Conservation (phyloP, 2,113 vertebrate species). For the Rhombomys opimus region DNA sequence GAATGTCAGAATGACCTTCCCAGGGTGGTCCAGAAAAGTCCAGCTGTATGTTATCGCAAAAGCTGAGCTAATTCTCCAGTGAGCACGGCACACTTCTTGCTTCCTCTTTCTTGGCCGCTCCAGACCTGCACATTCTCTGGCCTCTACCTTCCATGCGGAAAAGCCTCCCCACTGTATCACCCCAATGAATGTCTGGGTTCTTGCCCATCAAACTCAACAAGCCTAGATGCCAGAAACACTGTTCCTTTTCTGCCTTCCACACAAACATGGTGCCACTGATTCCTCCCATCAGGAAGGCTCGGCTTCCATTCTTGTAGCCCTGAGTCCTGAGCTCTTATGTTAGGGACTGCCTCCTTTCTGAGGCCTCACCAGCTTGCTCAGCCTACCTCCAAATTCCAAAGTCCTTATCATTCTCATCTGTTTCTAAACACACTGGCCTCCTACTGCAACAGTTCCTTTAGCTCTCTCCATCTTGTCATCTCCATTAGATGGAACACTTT, state of each 20-base stretch:
- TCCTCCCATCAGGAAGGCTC: not conserved
- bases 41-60: not conserved
- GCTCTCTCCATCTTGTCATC: not conserved
- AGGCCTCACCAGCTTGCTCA: not conserved
- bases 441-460: not conserved
- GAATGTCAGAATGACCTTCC: too few relatives aligned
- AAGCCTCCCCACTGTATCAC: not conserved
- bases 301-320: not conserved
- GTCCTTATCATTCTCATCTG: not conserved
- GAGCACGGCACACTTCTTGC: not conserved
- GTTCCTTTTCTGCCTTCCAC: not conserved
- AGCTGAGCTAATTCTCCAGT: not conserved
- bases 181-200: not conserved
- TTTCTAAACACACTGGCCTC: not conserved
- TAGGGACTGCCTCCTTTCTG: not conserved
- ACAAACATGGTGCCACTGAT: not conserved
- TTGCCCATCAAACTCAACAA: not conserved
- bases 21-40: not conserved
- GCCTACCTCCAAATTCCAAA: not conserved
- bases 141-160: not conserved
- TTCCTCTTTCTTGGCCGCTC: not conserved
- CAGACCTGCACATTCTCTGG: not conserved
- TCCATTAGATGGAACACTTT: not conserved
- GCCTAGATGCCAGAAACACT: not conserved
- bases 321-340: not conserved